phyloP scores from a whole-genome alignment of 2,888 invertebrate genomes.

The Drosophila siamana region DNA sequence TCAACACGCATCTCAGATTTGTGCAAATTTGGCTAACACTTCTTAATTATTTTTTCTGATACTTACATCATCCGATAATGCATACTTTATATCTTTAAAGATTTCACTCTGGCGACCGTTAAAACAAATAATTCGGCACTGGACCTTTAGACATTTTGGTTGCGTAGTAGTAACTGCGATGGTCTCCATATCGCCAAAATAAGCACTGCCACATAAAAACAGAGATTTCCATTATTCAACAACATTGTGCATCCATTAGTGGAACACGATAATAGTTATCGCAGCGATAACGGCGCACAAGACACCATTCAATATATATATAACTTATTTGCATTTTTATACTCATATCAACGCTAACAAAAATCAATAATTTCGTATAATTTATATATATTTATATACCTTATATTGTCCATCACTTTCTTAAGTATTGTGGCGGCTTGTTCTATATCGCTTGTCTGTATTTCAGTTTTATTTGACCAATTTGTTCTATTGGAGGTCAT shows the following conservation, averaged over 20 bases:
- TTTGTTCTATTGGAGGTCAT: not conserved
- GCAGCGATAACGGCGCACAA: constrained; percentile 29
- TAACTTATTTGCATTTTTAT: constrained; percentile 2
- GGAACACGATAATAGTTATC: constrained; percentile 36
- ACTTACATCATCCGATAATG: constrained; percentile 42
- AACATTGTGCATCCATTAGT: constrained; percentile 38
- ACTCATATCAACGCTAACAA: not conserved
- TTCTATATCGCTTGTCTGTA: constrained; percentile 1
- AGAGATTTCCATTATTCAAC: constrained; percentile 26
- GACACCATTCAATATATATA: constrained; percentile 9
- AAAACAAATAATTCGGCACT: constrained; percentile 69
- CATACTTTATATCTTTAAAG: constrained; percentile 53
- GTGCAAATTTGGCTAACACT: too few relatives aligned
- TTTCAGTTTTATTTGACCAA: not conserved
- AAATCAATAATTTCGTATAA: constrained; percentile 34
- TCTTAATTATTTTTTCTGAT: too few relatives aligned
- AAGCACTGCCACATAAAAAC: constrained; percentile 29
- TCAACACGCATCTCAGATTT: too few relatives aligned
- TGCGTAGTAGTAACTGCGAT: not conserved
- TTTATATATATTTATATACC: constrained; percentile 26
- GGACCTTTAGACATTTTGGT: constrained; percentile 45
- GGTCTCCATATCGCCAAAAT: constrained; percentile 17
- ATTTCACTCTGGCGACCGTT: constrained; percentile 60
- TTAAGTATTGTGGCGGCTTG: constrained; percentile 15
- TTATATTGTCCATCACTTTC: constrained; percentile 37